Base-by-base conservation (phyloP, 1,140 invertebrate genomes). In the Sminthurinus signatus region DNA sequence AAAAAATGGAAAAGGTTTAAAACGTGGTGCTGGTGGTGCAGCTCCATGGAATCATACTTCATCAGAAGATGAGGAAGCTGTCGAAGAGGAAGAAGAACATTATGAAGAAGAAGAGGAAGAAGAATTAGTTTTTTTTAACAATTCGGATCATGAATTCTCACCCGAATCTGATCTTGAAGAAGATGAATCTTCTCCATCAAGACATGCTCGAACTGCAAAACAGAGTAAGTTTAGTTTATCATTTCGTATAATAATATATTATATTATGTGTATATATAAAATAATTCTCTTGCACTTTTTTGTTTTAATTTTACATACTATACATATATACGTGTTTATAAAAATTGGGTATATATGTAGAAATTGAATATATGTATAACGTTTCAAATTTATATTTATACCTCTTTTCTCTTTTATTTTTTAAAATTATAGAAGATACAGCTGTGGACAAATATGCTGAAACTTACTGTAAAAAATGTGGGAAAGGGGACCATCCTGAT, bases 61-160 rank as follows among this genome's bases (percentile, higher is more conserved):
- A 1, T 57, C 58, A 25, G 68, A 67, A 1, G 70, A 70, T 2
- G 80, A 84, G 67, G 81, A 82, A 0, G 82, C 83, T 29, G 78
- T 81, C 14, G 84, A 82, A 58, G 82, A 84, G 64, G 84, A 80
- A 61, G 84, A 80, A 54, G 75, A 79, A 25, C 72, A 74, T n/a
- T 63, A 76, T 27, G 70, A 76, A 46, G 79, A 80, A 28, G 78
- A 78, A 2, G 82, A 83, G 55, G 80, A 83, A 52, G 54, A 56
- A 19, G 81, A 80, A 4, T 36, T 36, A 8, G 32, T 36, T 8
- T 36, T 36, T 15, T 86, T 87, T 31, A 87, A 88, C 19, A 48
- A 51, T 76, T 92, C 89, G 0, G 91, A 93, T 76, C 91, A 94
- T 73, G 91, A 93, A 76, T 94, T 94, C 76, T 93, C 89, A 0